Evolutionary conservation across 2,888 invertebrate species (phyloP), one percentile per base, ranked within the genome.

Genomic region (Helleia helle): DNA sequence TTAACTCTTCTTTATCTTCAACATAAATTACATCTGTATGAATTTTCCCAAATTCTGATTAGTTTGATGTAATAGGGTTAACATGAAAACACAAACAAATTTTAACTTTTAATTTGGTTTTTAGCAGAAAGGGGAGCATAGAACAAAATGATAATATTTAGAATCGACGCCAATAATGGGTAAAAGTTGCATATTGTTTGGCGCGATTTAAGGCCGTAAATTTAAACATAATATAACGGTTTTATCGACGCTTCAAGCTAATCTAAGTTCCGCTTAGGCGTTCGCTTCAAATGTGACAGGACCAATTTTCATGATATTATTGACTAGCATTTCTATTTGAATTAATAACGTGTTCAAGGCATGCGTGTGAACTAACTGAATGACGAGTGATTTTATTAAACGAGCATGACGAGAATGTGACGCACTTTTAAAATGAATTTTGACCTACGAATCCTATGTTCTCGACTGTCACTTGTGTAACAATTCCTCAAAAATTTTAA

Each of bases 111-210:
- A 63, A 71, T 81, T 85, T 80, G 59, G 71, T 81, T 86, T 79
- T 72, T 85, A 84, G 84, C 75, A 65, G 81, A 65, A 80, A 83
- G 85, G 77, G 83, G 79, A 77, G 72, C 81, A 58, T 84, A 81
- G 74, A 71, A 64, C 63, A 56, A 58, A 72, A 67, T 63, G 59
- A 68, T 75, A 75, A 60, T 67, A 64, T 59, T 48, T 74, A 71
- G 67, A 67, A 65, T 65, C 59, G 64, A 65, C 71, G 69, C 58
- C 62, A 59, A 61, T 38, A 56, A 71, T 72, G 74, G 84, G 85
- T 85, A 85, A 84, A 69, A 65, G 49, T 60, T 54, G 53, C 61
- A 43, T 58, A 60, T 52, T 69, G 56, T 65, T 62, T 65, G 53
- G 61, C 64, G 66, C 62, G 64, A 67, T 68, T 70, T 69, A 55